These are phyloP conservation scores for Lerema accius DNA, from an alignment of 1,140 invertebrate species.

Conservation along the genomic window DNA sequence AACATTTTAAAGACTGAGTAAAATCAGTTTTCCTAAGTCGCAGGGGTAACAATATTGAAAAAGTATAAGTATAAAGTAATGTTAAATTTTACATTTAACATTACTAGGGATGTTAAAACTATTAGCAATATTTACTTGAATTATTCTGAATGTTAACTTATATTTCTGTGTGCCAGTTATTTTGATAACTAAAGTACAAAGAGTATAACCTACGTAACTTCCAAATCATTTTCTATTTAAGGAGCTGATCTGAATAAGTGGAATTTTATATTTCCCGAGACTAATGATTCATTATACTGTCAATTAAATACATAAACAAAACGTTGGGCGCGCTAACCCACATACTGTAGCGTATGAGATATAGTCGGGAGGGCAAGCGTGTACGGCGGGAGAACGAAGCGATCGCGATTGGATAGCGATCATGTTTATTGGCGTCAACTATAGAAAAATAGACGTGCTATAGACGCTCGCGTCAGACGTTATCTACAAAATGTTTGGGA, in stretches of 20 bases:
- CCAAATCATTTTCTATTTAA: conserved; percentile 30
- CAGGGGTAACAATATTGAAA: too few relatives aligned
- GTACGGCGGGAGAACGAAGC: not conserved
- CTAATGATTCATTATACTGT: conserved; percentile 34
- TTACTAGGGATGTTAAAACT: too few relatives aligned
- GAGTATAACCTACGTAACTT: not conserved
- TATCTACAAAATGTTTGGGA: too few relatives aligned
- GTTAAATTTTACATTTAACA: too few relatives aligned
- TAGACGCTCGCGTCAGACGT: too few relatives aligned
- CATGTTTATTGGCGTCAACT: too few relatives aligned
- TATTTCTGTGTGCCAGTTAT: not conserved
- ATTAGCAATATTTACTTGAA: too few relatives aligned
- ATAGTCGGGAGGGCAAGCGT: conserved; percentile 1
- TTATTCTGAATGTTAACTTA: not conserved
- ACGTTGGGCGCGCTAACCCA: conserved; percentile 19
- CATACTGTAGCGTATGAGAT: conserved; percentile 16
- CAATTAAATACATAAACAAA: conserved; percentile 27
- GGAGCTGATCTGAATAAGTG: conserved; percentile 31
- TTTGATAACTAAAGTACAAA: not conserved
- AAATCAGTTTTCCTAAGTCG: too few relatives aligned
- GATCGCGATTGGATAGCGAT: too few relatives aligned
- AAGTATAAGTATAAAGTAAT: too few relatives aligned
- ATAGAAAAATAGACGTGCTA: too few relatives aligned
- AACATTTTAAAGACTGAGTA: too few relatives aligned
- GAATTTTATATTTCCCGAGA: conserved; percentile 34